Conservation (phyloP, 2,113 vertebrate species). For the Triplophysa tibetana region DNA sequence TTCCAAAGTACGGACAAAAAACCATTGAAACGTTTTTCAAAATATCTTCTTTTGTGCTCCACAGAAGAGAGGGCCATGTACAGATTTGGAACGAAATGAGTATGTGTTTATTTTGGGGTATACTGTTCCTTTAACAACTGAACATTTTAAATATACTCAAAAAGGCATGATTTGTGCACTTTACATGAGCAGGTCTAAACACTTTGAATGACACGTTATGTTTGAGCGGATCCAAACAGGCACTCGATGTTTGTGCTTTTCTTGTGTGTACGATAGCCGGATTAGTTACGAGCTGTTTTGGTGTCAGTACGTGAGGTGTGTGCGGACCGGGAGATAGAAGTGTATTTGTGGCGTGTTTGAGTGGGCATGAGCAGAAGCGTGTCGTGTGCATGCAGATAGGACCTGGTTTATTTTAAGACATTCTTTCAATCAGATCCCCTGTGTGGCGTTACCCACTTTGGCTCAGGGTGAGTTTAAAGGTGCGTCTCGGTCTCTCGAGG, state of each 20-base stretch:
- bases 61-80: too few relatives aligned
- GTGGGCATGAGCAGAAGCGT: slow-evolving; percentile 13
- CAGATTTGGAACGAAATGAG: too few relatives aligned
- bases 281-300: slow-evolving; percentile 56
- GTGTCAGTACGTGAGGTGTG: slow-evolving; percentile 30
- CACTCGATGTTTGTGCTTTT: slow-evolving; percentile 28
- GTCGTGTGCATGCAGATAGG: slow-evolving; percentile 39
- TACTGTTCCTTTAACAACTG: neutral
- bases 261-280: slow-evolving; percentile 57
- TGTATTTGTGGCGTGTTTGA: slow-evolving; percentile 47
- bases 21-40: too few relatives aligned
- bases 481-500: slow-evolving; percentile 12
- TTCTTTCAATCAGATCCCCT: slow-evolving; percentile 44
- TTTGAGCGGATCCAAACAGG: neutral
- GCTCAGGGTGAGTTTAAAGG: slow-evolving; percentile 37
- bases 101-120: too few relatives aligned
- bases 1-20: too few relatives aligned
- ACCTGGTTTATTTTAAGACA: slow-evolving; percentile 54
- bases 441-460: slow-evolving; percentile 44
- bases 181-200: too few relatives aligned
- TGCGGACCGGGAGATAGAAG: slow-evolving; percentile 38
- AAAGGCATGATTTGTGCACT: too few relatives aligned
- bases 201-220: too few relatives aligned
- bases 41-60: too few relatives aligned
- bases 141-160: neutral